Base-by-base conservation (phyloP, 2,113 vertebrate genomes). In the Megaptera novaeangliae region DNA sequence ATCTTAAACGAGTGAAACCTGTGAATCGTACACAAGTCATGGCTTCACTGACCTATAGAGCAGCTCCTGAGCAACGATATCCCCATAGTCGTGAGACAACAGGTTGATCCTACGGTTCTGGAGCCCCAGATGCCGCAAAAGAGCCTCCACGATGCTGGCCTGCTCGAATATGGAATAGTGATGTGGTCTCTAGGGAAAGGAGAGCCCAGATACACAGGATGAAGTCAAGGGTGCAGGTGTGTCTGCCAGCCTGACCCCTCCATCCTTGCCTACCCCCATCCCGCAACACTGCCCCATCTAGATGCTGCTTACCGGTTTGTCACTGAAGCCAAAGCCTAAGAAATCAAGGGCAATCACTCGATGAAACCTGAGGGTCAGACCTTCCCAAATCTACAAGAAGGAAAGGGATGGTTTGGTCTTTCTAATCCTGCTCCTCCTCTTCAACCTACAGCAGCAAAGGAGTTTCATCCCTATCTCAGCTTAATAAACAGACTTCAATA, bases 81-180 rank as follows among this genome's bases (percentile, higher is more conserved):
- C 99, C 2, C 99, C 99, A 0, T 99, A 99, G 44, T 99, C 99
- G 0, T 99, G 99, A 46, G 99, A 99, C 95, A 99, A 68, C 6
- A 99, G 98, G 89, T 99, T 99, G 93, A 99, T 96, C 71, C 99
- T 98, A 81, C 99, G 99, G 93, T 99, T 98, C 66, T 80, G 96
- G n/a, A 99, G 98, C 39, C 99, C 99, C 9, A 99, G 96, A 82
- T 99, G 99, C 23, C 96, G 97, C 92, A 99, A 92, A 95, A 99
- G 98, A 0, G 99, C 99, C 97, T 99, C 99, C 57, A 99, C 99
- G 0, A 99, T 98, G 93, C 98, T 99, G 89, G 99, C 99, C 98
- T 99, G 99, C 98, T 99, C 99, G 0, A 99, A 99, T 98, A 99
- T 99, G 96, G 99, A 99, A 92, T 99, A 99, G 20, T 88, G 98